phyloP scores from a whole-genome alignment of 2,113 vertebrate genomes.

The Ptychochromis oligacanthus region DNA sequence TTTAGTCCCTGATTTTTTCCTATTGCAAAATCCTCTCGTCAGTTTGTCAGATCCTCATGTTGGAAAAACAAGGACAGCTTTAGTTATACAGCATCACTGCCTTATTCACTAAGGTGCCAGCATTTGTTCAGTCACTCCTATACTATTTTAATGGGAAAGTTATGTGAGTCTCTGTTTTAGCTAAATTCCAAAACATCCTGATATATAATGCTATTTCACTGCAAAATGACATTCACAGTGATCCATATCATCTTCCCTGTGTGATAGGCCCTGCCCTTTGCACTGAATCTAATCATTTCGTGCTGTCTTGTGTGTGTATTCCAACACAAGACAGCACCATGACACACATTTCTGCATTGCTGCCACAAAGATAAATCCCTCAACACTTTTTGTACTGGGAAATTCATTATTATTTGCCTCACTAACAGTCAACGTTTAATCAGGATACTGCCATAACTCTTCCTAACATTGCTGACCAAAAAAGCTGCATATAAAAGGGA shows the following conservation, averaged over 20 bases:
- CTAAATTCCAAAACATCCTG: neutral
- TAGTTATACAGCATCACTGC: neutral
- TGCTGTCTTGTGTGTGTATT: neutral
- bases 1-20: neutral
- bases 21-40: neutral
- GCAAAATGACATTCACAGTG: neutral
- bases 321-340: neutral
- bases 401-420: neutral
- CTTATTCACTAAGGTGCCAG: neutral
- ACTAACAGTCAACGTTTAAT: neutral
- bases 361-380: neutral
- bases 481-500: neutral
- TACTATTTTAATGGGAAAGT: neutral
- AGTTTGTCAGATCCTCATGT: neutral
- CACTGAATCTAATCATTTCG: neutral
- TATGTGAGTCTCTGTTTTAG: neutral
- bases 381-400: neutral
- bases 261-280: neutral
- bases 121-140: rapidly evolving
- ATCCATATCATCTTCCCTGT: neutral
- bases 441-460: neutral
- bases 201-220: neutral
- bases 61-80: neutral
- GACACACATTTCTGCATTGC: rapidly evolving
- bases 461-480: neutral